A percentile compares a stretch with the other conserved stretches of the same genome.
phyloP scores from a whole-genome alignment of 2,888 invertebrate genomes.

The Morpho deidamia region DNA sequence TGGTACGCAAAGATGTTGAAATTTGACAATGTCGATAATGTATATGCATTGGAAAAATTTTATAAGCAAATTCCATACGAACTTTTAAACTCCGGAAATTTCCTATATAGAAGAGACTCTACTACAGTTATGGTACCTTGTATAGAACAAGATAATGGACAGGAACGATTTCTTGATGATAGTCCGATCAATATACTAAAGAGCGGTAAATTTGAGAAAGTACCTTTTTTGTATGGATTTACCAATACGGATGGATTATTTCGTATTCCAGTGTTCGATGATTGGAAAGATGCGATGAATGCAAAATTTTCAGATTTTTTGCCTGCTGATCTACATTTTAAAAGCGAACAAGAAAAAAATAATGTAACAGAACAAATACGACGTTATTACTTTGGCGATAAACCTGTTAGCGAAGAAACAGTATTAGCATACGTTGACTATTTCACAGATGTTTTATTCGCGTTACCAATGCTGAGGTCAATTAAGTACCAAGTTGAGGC shows the following conservation, averaged over 20 bases:
- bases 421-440: conserved; percentile 39
- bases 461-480: conserved; percentile 33
- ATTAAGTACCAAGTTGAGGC: conserved; percentile 35
- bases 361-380: conserved; percentile 28
- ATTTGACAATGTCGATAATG: conserved; percentile 34
- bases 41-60: conserved; percentile 20
- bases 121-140: conserved; percentile 43
- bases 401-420: conserved; percentile 29
- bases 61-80: neutral
- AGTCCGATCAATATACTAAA: conserved; percentile 39
- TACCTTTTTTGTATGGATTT: conserved; percentile 43
- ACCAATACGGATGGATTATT: conserved; percentile 40
- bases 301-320: conserved; percentile 43
- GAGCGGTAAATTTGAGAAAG: conserved; percentile 34
- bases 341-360: conserved; percentile 34
- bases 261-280: conserved; percentile 26
- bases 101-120: conserved; percentile 29
- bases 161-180: conserved; percentile 38
- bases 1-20: conserved; percentile 34
- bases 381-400: conserved; percentile 33
- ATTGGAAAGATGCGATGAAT: conserved; percentile 42
- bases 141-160: conserved; percentile 34
- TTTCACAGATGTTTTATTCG: conserved; percentile 49
- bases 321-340: conserved; percentile 41
- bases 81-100: conserved; percentile 22